Evolutionary conservation across 2,888 invertebrate species (phyloP).

Genomic region (Nemotelus pantherinus): DNA sequence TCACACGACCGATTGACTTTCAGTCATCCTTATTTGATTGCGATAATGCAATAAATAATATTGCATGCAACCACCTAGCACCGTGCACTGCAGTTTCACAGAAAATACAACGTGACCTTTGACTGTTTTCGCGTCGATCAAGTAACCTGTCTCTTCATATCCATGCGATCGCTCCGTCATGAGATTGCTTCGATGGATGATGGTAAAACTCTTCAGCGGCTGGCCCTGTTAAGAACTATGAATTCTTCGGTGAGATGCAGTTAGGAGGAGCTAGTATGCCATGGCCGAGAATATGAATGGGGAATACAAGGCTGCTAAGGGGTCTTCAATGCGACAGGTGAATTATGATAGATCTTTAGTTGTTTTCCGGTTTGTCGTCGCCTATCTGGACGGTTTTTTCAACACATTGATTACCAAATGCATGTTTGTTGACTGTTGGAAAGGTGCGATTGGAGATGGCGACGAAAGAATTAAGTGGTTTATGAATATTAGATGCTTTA

Average conservation of each 20-base stretch:
- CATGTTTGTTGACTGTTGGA: too few species aligned
- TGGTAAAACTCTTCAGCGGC: too few species aligned
- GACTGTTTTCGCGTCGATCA: background rate
- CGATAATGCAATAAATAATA: slow-evolving; percentile 3
- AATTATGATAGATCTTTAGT: background rate
- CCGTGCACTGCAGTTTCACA: background rate
- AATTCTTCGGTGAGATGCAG: background rate
- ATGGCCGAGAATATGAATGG: background rate
- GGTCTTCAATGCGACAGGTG: background rate
- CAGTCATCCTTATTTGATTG: slow-evolving; percentile 17
- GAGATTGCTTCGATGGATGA: too few species aligned
- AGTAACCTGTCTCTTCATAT: background rate
- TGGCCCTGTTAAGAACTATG: background rate
- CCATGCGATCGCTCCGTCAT: too few species aligned
- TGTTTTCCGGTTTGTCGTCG: too few species aligned
- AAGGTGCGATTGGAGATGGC: too few species aligned
- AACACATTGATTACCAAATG: too few species aligned
- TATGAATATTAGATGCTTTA: too few species aligned
- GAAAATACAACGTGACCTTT: background rate
- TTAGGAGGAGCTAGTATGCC: background rate
- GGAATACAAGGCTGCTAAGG: background rate
- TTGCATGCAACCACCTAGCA: background rate
- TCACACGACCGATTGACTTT: slow-evolving; percentile 24
- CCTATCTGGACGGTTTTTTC: too few species aligned
- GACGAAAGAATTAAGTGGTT: too few species aligned